Evolutionary conservation across 1,140 invertebrate species (phyloP), one percentile per base, ranked within the genome.

Genomic region (Euura lappo): DNA sequence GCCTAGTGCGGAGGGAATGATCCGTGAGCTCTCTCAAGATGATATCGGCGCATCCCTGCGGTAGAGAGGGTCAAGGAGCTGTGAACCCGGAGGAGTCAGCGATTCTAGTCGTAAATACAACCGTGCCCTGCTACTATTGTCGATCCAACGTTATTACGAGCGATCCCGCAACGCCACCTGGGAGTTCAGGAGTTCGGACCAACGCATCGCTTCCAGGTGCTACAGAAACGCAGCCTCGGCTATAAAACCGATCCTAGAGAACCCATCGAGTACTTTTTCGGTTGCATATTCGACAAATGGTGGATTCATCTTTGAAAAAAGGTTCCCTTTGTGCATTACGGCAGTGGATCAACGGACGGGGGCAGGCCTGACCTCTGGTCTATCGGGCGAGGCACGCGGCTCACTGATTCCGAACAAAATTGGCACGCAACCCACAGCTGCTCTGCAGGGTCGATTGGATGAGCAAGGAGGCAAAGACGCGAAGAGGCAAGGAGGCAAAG

Each of bases 41-140:
- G 83, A 83, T 82, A 84, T 85, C 83, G 78, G 82, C 79, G 72
- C 79, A 80, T 79, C 82, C 77, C 80, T 74, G 69, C 73, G 72
- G 73, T 70, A 69, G 28, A 80, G 74, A 80, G 81, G 82, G 80
- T 82, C 82, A 81, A 84, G 81, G 81, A 82, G 81, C 78, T 10
- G 79, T 75, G 79, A 82, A 82, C 80, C 78, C 79, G 81, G 81
- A 84, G 77, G 74, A 82, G 79, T 80, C 77, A 77, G 70, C 78
- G 78, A 76, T 77, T 83, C 79, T 76, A 79, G 77, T 81, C 82
- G 78, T 87, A 86, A 87, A 86, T 86, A 86, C 85, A 84, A 80
- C 76, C 77, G 74, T 78, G 13, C 76, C 77, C 77, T 70, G 80
- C 81, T 84, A 83, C 81, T 81, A 84, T 81, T 85, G 80, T 79